A percentile compares a stretch with the other conserved stretches of the same genome.
Conservation (phyloP, 1,140 invertebrate genomes). For the Pachypeltis micranthus region DNA sequence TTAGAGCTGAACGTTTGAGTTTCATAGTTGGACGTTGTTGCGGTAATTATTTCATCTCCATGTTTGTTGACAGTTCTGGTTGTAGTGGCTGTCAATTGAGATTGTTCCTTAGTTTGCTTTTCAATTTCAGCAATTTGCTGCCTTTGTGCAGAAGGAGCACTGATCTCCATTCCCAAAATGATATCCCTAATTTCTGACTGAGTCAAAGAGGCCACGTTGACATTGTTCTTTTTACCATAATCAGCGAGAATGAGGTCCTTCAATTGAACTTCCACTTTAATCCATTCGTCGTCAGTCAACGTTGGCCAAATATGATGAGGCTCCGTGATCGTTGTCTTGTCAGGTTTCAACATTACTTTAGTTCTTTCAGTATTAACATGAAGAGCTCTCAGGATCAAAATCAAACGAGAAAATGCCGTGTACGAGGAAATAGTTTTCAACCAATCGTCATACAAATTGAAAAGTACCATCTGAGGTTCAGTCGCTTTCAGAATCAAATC, state of each 20-base stretch:
- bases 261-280: constrained; percentile 95
- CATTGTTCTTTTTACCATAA: constrained; percentile 99
- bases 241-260: constrained; percentile 98
- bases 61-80: constrained; percentile 98
- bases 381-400: constrained; percentile 88
- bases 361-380: constrained; percentile 99
- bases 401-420: constrained; percentile 94
- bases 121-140: constrained; percentile 99
- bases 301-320: constrained; percentile 99
- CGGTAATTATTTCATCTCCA: constrained; percentile 98
- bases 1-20: constrained; percentile 95
- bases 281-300: constrained; percentile 96
- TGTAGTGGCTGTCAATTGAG: constrained; percentile 93
- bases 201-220: constrained; percentile 95
- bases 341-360: constrained; percentile 92
- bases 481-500: constrained; percentile 98
- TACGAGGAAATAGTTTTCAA: constrained; percentile 92
- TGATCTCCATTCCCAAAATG: constrained; percentile 99
- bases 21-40: constrained; percentile 97
- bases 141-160: constrained; percentile 92
- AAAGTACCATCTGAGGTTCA: constrained; percentile 99
- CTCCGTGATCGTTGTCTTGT: constrained; percentile 97
- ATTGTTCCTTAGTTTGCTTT: constrained; percentile 99
- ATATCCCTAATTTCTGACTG: constrained; percentile 99
- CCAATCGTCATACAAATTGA: constrained; percentile 99